Evolutionary conservation across 2,888 invertebrate genomes (phyloP).

Genomic region (Girardia tigrina): DNA sequence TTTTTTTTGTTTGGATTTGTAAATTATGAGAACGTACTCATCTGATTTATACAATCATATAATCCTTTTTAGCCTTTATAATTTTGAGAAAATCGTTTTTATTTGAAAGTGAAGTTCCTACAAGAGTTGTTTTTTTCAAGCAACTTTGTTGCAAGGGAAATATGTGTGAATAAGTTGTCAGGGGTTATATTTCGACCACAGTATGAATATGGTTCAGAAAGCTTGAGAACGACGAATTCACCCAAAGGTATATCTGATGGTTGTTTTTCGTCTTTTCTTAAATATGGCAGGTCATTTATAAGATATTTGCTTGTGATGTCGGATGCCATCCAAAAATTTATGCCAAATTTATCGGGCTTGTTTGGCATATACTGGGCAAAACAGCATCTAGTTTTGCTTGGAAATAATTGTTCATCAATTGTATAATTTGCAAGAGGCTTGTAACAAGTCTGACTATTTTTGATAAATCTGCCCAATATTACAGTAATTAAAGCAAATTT

Average conservation of each 20-base stretch:
- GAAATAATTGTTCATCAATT: not conserved
- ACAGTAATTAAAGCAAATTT: not conserved
- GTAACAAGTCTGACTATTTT: not conserved
- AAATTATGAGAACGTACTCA: too few relatives aligned
- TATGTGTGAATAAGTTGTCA: not conserved
- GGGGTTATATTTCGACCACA: not conserved
- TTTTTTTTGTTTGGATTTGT: too few relatives aligned
- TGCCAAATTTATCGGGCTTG: not conserved
- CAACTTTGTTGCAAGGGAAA: too few relatives aligned
- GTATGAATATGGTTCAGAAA: not conserved
- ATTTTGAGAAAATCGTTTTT: too few relatives aligned
- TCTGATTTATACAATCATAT: too few relatives aligned
- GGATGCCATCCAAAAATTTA: slow-evolving; percentile 14
- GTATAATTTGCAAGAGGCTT: not conserved
- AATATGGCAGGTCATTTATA: slow-evolving; percentile 10
- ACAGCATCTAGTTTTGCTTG: not conserved
- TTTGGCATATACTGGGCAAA: not conserved
- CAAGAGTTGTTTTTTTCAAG: too few relatives aligned
- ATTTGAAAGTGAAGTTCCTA: too few relatives aligned
- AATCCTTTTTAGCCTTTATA: too few relatives aligned
- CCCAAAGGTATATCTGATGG: not conserved
- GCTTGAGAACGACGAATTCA: not conserved
- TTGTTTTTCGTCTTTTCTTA: not conserved
- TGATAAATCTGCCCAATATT: not conserved
- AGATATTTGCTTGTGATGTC: not conserved